These are phyloP conservation scores for Pollenia labialis DNA, from an alignment of 2,888 invertebrate genomes.

Conservation along the genomic window DNA sequence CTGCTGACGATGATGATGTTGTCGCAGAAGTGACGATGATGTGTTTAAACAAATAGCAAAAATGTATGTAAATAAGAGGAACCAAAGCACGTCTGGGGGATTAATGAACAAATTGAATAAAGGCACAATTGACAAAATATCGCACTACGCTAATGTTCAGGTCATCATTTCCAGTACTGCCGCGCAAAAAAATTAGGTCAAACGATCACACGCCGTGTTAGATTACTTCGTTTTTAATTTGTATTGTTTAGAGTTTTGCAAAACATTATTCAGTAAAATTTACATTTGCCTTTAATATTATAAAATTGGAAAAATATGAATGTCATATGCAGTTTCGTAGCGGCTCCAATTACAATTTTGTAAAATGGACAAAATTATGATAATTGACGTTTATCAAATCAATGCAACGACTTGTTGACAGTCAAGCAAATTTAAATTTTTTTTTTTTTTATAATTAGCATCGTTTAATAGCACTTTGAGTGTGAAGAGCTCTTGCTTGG, in stretches of 20 bases:
- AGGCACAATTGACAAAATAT: neutral
- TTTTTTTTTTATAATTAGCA: too few relatives aligned
- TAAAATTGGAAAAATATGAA: too few relatives aligned
- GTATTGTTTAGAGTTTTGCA: neutral
- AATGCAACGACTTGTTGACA: too few relatives aligned
- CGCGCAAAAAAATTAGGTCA: slow-evolving; percentile 1
- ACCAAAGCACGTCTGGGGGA: slow-evolving; percentile 43
- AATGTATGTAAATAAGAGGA: neutral
- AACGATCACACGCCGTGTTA: neutral
- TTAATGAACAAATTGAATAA: slow-evolving; percentile 41
- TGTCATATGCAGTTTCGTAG: too few relatives aligned
- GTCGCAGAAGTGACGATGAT: neutral
- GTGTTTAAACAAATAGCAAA: too few relatives aligned
- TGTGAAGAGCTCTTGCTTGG: too few relatives aligned
- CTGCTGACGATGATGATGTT: neutral
- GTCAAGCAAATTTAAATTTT: too few relatives aligned
- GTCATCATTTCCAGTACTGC: neutral
- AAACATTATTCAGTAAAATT: neutral
- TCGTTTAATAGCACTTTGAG: too few relatives aligned
- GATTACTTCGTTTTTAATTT: neutral
- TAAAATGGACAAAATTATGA: too few relatives aligned
- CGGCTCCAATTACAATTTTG: too few relatives aligned
- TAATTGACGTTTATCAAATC: too few relatives aligned
- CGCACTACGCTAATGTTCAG: neutral
- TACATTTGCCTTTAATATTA: too few relatives aligned